Conservation (phyloP, 2,888 invertebrate species). For the Apomyelois bistriatella region DNA sequence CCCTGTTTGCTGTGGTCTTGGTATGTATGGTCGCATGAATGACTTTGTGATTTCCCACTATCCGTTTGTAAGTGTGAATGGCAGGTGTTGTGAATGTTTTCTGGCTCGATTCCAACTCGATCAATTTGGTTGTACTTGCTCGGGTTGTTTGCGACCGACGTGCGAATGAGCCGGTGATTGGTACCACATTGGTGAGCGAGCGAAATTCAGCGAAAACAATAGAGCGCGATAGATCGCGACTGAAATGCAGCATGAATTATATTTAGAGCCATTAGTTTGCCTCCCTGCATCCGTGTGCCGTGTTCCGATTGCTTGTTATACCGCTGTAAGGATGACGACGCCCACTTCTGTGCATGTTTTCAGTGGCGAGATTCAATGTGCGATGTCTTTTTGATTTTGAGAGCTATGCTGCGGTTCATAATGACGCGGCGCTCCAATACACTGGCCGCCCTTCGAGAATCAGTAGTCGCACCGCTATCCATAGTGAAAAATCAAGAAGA, state of each 20-base stretch:
- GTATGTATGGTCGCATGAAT: slow-evolving; percentile 41
- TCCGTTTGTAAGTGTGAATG: slow-evolving; percentile 19
- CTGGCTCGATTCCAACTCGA: slow-evolving; percentile 28
- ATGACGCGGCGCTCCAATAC: slow-evolving; percentile 36
- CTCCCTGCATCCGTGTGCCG: slow-evolving; percentile 70
- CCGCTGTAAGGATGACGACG: slow-evolving; percentile 40
- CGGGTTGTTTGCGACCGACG: slow-evolving; percentile 61
- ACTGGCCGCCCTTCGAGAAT: slow-evolving; percentile 37
- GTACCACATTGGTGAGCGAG: slow-evolving; percentile 58
- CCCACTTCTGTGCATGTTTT: slow-evolving; percentile 66
- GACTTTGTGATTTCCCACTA: slow-evolving; percentile 18
- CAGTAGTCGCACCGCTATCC: slow-evolving; percentile 59
- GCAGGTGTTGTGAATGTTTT: slow-evolving; percentile 26
- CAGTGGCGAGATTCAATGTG: slow-evolving; percentile 64
- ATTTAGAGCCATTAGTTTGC: slow-evolving; percentile 62
- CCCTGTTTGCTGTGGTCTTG: slow-evolving; percentile 41
- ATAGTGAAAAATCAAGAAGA: slow-evolving; percentile 72
- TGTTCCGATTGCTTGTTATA: slow-evolving; percentile 60
- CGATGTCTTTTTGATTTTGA: slow-evolving; percentile 76
- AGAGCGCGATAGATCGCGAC: slow-evolving; percentile 40
- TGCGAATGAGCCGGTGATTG: slow-evolving; percentile 41
- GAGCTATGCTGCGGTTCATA: slow-evolving; percentile 59
- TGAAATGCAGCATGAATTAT: slow-evolving; percentile 56
- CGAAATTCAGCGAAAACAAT: slow-evolving; percentile 73
- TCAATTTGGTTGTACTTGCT: slow-evolving; percentile 74